A percentile compares a stretch with the other conserved stretches of the same genome.
These are phyloP conservation scores for Meghimatium bilineatum DNA, from an alignment of 2,888 invertebrate species.

Conservation along the genomic window DNA sequence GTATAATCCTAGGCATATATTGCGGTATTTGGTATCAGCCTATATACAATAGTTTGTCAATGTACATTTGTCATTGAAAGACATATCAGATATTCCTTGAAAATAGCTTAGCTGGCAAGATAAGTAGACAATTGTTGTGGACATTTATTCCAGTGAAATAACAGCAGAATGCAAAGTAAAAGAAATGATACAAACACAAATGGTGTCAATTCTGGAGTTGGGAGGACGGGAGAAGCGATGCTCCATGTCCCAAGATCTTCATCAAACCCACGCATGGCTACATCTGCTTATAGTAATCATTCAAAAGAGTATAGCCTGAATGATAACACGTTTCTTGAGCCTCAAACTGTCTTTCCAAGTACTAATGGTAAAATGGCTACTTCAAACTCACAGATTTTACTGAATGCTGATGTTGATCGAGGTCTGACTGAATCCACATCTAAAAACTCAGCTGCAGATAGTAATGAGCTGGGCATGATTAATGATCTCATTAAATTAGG, in stretches of 20 bases:
- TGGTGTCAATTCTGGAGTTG: not conserved
- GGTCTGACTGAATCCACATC: not conserved
- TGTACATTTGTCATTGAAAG: not conserved
- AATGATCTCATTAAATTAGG: conserved; percentile 7
- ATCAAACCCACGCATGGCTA: not conserved
- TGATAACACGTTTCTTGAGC: not conserved
- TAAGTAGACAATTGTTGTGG: not conserved
- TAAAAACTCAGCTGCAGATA: not conserved
- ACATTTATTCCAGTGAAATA: not conserved
- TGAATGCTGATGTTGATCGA: not conserved
- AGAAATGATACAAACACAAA: not conserved
- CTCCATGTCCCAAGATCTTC: not conserved
- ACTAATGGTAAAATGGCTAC: not conserved
- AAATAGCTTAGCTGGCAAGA: not conserved
- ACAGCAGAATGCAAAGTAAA: not conserved
- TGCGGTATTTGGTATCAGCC: no score
- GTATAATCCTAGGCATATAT: no score
- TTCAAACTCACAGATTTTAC: not conserved
- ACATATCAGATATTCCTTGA: not conserved
- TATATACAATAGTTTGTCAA: no score
- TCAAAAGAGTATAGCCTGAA: not conserved
- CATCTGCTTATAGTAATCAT: not conserved
- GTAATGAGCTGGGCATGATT: not conserved
- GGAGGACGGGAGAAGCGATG: not conserved
- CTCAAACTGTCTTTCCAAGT: not conserved